Evolutionary conservation across 2,888 invertebrate species (phyloP), one percentile per base, ranked within the genome.

Genomic region (Tetrapedia diversipes): DNA sequence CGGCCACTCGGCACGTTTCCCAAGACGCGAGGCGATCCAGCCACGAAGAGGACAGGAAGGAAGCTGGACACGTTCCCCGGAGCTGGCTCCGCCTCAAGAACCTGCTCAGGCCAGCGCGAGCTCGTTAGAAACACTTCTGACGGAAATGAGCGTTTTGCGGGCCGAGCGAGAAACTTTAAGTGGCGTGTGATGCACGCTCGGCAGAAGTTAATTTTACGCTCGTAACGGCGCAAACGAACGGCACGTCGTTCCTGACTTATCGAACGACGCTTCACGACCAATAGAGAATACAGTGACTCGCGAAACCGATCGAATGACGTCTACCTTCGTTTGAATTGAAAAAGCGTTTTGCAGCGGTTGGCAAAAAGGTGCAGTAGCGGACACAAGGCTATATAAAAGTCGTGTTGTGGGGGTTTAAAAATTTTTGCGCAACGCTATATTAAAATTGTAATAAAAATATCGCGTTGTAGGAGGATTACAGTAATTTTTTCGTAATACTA

Each of bases 111-210:
- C 59, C 19, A 37, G 54, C 77, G 72, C 60, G 72, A 56, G 70
- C 61, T 72, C 77, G 78, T 79, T 77, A 72, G 72, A 49, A 67
- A 51, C 78, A 65, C 72, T 79, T 68, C 77, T 72, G 72, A 77
- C 77, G 78, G 78, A 79, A 79, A 77, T 79, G 78, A 79, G 67
- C 78, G 77, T 79, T 79, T 79, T 79, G 77, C 67, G 77, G 65
- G 51, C 29, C 66, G 65, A 49, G 57, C 57, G 72, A 76, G 77
- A 60, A 68, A 72, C 77, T 37, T 56, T 77, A 77, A 77, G 77
- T 74, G 51, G 60, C 73, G 74, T 74, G 74, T 53, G 75, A 74
- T 73, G 75, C 69, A 24, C 59, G 43, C n/a, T n/a, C n/a, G 37
- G 43, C 37, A 32, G 49, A 4, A 11, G 67, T 32, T 65, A 54